Evolutionary conservation across 2,797 vertebrate species (phyloP).

Genomic region (Arrhamphus sclerolepis): DNA sequence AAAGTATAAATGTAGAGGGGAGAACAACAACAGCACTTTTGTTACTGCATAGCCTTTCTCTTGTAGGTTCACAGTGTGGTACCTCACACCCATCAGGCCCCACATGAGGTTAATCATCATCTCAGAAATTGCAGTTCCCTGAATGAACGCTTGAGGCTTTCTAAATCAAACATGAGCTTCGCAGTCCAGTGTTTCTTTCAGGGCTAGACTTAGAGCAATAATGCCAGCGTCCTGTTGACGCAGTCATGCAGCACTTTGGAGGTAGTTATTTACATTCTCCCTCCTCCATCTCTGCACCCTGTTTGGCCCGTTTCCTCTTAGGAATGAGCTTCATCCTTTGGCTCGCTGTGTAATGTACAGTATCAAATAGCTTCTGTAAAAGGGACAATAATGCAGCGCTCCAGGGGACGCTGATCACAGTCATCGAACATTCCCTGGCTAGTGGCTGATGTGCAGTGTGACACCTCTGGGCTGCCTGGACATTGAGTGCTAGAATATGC

Average conservation of each 20-base stretch:
- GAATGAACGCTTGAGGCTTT: neutral
- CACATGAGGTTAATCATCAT: too few species aligned
- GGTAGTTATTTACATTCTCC: conserved; percentile 29
- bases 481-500: neutral
- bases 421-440: conserved; percentile 49
- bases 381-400: conserved; percentile 58
- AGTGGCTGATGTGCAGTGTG: conserved; percentile 35
- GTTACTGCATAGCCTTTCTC: too few species aligned
- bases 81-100: too few species aligned
- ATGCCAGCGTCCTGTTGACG: conserved; percentile 6
- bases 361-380: conserved; percentile 61
- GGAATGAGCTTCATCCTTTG: conserved; percentile 29
- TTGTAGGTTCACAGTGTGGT: too few species aligned
- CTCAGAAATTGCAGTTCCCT: too few species aligned
- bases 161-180: neutral
- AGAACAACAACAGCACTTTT: too few species aligned
- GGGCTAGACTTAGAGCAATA: neutral
- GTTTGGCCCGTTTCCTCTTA: conserved; percentile 38
- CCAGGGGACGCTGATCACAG: conserved; percentile 34
- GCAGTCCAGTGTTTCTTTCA: neutral
- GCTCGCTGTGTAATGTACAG: conserved; percentile 50
- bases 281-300: conserved; percentile 34
- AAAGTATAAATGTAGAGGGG: too few species aligned
- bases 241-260: conserved; percentile 30
- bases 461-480: conserved; percentile 32